Evolutionary conservation across 2,797 vertebrate genomes (phyloP).

Genomic region (Sebastes vulpes): DNA sequence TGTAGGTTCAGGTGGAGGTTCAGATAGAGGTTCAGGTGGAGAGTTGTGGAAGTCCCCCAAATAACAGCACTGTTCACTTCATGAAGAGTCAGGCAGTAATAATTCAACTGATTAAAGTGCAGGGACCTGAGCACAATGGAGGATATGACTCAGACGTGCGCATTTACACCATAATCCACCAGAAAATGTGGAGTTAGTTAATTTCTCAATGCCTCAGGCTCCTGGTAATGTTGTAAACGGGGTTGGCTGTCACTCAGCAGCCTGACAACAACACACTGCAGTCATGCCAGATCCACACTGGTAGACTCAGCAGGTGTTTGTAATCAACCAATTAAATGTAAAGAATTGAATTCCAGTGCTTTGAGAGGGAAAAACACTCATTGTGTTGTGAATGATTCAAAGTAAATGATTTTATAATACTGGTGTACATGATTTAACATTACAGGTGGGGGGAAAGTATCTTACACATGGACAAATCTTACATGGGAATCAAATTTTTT

Average conservation of each 20-base stretch:
- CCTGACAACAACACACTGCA: neutral
- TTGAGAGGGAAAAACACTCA: neutral
- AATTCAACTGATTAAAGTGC: neutral
- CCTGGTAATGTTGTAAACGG: neutral
- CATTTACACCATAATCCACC: constrained; percentile 39
- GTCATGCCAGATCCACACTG: neutral
- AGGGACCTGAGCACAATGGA: neutral
- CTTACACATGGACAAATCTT: constrained; percentile 69
- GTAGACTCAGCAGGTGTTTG: constrained; percentile 41
- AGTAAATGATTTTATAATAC: constrained; percentile 78
- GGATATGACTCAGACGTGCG: neutral
- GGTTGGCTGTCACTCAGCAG: neutral
- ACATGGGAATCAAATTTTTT: constrained; percentile 55
- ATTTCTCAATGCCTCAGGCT: neutral
- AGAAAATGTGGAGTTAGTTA: neutral
- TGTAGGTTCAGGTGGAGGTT: neutral
- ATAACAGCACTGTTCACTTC: neutral
- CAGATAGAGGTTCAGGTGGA: neutral
- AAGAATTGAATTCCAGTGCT: neutral
- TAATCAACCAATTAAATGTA: constrained; percentile 16
- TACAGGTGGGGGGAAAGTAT: constrained; percentile 60
- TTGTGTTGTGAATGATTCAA: constrained; percentile 48
- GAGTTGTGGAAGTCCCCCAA: neutral
- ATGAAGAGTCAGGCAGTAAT: neutral
- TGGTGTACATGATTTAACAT: constrained; percentile 72